Evolutionary conservation across 1,140 invertebrate genomes (phyloP).

Genomic region (Carposina sasakii): DNA sequence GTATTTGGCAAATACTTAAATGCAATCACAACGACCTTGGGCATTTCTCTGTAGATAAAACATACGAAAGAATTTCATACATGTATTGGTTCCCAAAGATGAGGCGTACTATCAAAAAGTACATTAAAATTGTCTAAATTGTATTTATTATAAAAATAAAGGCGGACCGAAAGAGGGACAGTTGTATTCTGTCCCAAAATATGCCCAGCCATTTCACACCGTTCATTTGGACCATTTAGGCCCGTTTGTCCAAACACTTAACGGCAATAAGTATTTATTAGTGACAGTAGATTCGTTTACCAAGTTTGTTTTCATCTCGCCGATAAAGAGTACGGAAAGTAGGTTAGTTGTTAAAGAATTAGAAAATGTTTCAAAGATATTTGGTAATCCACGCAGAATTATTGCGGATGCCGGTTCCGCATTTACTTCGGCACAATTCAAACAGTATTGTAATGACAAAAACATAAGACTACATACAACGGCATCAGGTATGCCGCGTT

Average conservation of each 20-base stretch:
- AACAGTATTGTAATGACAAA: slow-evolving; percentile 3
- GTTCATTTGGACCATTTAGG: slow-evolving; percentile 30
- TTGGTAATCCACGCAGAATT: slow-evolving; percentile 2
- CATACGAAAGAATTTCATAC: slow-evolving; percentile 8
- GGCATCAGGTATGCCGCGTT: neutral
- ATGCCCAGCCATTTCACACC: slow-evolving; percentile 12
- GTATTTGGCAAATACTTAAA: neutral
- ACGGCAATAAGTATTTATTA: slow-evolving; percentile 37
- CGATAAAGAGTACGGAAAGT: neutral
- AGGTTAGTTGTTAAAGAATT: slow-evolving; percentile 1
- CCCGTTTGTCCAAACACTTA: slow-evolving; percentile 23
- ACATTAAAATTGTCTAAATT: slow-evolving; percentile 20
- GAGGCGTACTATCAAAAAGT: slow-evolving; percentile 13
- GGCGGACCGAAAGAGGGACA: slow-evolving; percentile 9
- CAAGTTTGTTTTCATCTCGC: slow-evolving; percentile 27
- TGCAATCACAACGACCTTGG: slow-evolving; percentile 7
- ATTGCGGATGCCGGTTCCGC: slow-evolving; percentile 7
- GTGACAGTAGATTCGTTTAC: slow-evolving; percentile 41
- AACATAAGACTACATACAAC: neutral
- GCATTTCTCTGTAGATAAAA: slow-evolving; percentile 6
- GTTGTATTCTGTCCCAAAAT: slow-evolving; percentile 4
- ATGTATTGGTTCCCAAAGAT: slow-evolving; percentile 20
- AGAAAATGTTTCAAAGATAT: slow-evolving; percentile 4
- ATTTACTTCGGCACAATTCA: slow-evolving; percentile 5
- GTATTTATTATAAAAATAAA: slow-evolving; percentile 10